Conservation (phyloP, 2,113 vertebrate species). For the Noctilio leporinus region DNA sequence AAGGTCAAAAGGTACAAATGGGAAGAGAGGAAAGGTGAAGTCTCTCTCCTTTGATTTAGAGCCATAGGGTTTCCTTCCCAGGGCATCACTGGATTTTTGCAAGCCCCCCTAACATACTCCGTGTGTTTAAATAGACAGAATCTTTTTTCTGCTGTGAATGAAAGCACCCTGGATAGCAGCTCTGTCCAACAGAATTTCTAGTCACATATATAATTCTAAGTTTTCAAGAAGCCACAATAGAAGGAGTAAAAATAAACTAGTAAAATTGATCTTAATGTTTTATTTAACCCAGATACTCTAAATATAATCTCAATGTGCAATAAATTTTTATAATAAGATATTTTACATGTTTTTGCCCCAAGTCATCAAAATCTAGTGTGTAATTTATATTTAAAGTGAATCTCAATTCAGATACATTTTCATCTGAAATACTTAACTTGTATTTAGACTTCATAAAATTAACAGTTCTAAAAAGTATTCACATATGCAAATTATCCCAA, state of each 20-base stretch:
- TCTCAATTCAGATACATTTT: neutral
- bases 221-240: neutral
- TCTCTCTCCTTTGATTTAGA: neutral
- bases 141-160: neutral
- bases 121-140: neutral
- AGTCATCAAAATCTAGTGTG: neutral
- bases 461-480: neutral
- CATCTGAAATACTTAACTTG: neutral
- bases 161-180: neutral
- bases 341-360: neutral
- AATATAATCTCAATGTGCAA: neutral
- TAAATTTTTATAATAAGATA: neutral
- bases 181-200: neutral
- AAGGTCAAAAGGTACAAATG: neutral
- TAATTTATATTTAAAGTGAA: neutral
- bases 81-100: neutral
- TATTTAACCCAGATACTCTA: neutral
- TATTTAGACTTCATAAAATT: neutral
- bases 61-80: neutral
- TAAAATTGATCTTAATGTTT: neutral
- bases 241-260: neutral
- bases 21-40: neutral
- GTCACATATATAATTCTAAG: neutral
- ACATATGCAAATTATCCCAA: neutral
- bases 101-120: neutral